Evolutionary conservation across 2,113 vertebrate genomes (phyloP).

Genomic region (Oplegnathus fasciatus): DNA sequence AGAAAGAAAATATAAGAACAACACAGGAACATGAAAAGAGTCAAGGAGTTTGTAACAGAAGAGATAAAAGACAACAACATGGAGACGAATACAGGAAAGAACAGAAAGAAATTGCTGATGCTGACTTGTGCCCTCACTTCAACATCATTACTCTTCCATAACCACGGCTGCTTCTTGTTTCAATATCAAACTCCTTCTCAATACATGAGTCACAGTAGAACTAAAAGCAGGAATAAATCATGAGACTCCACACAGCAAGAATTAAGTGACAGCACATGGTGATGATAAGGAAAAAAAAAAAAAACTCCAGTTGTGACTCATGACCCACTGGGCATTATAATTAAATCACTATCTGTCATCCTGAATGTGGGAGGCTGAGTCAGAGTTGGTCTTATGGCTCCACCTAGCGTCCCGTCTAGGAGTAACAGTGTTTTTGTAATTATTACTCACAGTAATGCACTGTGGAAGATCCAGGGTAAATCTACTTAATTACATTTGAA

Average conservation of each 20-base stretch:
- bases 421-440: neutral
- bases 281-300: neutral
- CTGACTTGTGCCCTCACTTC: neutral
- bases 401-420: constrained; percentile 46
- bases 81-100: neutral
- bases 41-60: neutral
- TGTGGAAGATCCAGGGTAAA: neutral
- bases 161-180: constrained; percentile 7
- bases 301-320: constrained; percentile 25
- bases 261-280: constrained; percentile 33
- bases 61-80: neutral
- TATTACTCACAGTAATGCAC: neutral
- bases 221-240: constrained; percentile 19
- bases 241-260: neutral
- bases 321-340: neutral
- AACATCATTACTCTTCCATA: neutral
- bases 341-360: neutral
- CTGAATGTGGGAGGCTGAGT: neutral
- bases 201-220: constrained; percentile 6
- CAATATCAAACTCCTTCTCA: neutral
- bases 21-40: neutral
- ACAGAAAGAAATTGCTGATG: neutral
- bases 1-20: neutral
- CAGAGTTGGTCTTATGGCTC: constrained; percentile 34
- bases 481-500: neutral